Base-by-base conservation (phyloP, 2,888 invertebrate genomes). In the Lithophane ornitopus region DNA sequence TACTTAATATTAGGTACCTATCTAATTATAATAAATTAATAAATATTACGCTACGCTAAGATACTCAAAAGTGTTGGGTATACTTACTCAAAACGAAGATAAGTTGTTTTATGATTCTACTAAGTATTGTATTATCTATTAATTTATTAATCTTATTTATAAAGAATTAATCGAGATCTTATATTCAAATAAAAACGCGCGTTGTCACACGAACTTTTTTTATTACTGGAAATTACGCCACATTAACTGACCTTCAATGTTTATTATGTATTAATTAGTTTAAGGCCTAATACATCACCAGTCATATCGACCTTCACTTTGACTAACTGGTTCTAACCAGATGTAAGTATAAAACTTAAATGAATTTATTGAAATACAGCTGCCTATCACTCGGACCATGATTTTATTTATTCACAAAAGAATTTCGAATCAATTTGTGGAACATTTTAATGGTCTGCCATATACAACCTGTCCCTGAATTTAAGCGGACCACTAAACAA, bases 161-260 rank as follows among this genome's bases (percentile, higher is more conserved):
- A 49, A 49, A 22, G 7, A 19, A 3, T 19, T 19, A 49, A 49
- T 49, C 49, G 8, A 49, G 49, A 6, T 49, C 22, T 49, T 22
- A 7, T 22, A 22, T 22, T 74, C 9, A 39, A 56, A 39, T 62
- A 4, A 49, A 49, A 49, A 22, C n/a, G 26, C 3, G 49, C n/a
- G 49, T 68, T 52, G 28, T 26, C 12, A 41, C 34, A 44, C 16
- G 3, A 68, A 28, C 34, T 41, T 46, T 56, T 61, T 62, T 58
- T 63, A 68, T 63, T 41, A 28, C 16, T 58, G 39, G 63, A 58
- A 58, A 54, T 54, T 65, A 41, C 74, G 22, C 26, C 49, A 65
- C 12, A 54, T 65, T 59, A 58, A 69, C 54, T 70, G 49, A 9
- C 75, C 80, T 80, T 75, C 61, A 52, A 58, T 70, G n/a, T 80